Conservation (phyloP, 92 coral and sea anemone genomes). For the Heteractis magnifica region DNA sequence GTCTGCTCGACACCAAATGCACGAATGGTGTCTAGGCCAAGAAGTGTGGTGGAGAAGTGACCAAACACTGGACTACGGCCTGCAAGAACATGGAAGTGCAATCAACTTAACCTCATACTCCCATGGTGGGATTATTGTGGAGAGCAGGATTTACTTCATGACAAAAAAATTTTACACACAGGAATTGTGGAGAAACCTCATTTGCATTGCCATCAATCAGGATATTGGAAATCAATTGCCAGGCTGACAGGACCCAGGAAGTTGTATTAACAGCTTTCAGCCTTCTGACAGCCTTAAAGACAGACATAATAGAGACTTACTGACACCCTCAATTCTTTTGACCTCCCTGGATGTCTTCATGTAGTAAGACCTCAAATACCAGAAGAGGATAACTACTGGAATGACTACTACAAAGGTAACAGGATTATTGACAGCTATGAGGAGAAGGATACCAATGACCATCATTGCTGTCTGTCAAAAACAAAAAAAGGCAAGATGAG, state of each 20-base stretch:
- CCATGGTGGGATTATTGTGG: no score
- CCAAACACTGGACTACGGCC: constrained; percentile 67
- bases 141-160: no score
- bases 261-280: no score
- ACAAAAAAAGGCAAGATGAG: neutral
- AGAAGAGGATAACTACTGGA: constrained; percentile 44
- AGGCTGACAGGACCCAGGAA: no score
- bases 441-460: constrained; percentile 61
- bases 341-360: constrained; percentile 62
- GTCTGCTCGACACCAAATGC: constrained; percentile 66
- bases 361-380: constrained; percentile 55
- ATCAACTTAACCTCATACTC: neutral
- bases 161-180: no score
- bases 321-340: constrained; percentile 63
- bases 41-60: constrained; percentile 61
- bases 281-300: no score
- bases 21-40: constrained; percentile 67
- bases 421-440: constrained; percentile 60
- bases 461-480: constrained; percentile 44
- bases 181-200: no score
- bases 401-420: constrained; percentile 57
- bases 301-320: constrained; percentile 22
- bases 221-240: no score
- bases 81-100: neutral
- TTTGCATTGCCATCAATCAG: no score